Conservation (phyloP, 2,797 vertebrate genomes). For the Phrynocephalus guinanensis region DNA sequence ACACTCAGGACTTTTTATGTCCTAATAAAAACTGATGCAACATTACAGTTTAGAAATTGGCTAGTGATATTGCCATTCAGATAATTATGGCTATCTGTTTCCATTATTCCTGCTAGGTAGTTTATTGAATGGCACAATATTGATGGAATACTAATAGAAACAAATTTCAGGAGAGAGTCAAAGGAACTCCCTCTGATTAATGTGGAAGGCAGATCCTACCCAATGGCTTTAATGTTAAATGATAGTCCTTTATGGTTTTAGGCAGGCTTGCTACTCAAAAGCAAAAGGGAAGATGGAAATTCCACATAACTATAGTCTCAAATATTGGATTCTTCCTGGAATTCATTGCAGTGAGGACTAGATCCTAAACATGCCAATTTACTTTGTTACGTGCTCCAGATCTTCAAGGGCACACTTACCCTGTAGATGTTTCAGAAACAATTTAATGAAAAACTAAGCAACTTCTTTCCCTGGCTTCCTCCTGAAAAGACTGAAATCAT, state of each 20-base stretch:
- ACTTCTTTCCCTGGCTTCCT: too few species aligned
- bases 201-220: neutral
- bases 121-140: constrained; percentile 39
- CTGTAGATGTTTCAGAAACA: too few species aligned
- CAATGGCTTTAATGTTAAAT: constrained; percentile 26
- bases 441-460: too few species aligned
- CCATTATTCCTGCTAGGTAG: constrained; percentile 22
- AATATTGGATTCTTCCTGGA: neutral
- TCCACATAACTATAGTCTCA: neutral
- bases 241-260: constrained; percentile 1
- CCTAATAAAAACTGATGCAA: constrained; percentile 27
- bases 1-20: neutral
- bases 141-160: constrained; percentile 43
- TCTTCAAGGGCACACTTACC: too few species aligned
- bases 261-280: neutral
- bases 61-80: constrained; percentile 35
- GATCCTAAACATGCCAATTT: neutral
- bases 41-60: constrained; percentile 35
- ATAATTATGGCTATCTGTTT: constrained; percentile 3
- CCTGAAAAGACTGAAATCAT: too few species aligned
- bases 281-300: neutral
- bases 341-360: neutral
- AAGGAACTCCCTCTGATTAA: constrained; percentile 2
- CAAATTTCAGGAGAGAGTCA: constrained; percentile 42
- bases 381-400: neutral